Evolutionary conservation across 2,113 vertebrate species (phyloP).

Genomic region (Rhipidura dahli): DNA sequence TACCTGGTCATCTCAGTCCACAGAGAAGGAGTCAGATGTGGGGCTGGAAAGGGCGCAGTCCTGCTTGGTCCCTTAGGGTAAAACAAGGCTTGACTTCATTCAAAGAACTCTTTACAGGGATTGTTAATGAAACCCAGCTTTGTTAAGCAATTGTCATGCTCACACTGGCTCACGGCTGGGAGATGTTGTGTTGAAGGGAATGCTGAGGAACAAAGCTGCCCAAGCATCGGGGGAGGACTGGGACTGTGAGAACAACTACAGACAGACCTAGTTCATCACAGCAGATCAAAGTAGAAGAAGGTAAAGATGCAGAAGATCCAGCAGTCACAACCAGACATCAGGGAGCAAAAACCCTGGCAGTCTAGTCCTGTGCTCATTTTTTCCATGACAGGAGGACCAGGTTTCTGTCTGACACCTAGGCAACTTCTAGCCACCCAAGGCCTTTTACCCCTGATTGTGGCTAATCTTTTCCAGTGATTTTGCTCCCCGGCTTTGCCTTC

Average conservation of each 20-base stretch:
- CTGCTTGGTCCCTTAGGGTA: neutral
- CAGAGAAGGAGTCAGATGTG: accelerated
- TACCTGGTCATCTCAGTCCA: neutral
- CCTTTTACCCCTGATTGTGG: neutral
- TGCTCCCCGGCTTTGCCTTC: neutral
- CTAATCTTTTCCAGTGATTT: constrained; percentile 31
- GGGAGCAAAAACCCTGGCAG: neutral
- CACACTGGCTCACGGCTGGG: neutral
- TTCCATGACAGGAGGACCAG: neutral
- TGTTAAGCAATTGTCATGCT: neutral
- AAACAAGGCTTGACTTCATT: neutral
- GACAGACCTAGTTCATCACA: neutral
- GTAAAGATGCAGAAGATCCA: neutral
- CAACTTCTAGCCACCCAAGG: neutral
- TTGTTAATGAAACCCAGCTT: neutral
- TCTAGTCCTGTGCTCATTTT: neutral
- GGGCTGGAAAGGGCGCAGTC: neutral
- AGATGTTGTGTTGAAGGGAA: neutral
- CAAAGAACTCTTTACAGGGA: neutral
- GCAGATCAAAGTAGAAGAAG: neutral
- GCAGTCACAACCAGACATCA: neutral
- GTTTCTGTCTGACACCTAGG: neutral
- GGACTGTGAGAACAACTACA: neutral
- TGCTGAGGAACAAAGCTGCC: neutral
- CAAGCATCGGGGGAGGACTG: neutral